Base-by-base conservation (phyloP, 2,888 invertebrate genomes). In the Petrolisthes cinctipes region DNA sequence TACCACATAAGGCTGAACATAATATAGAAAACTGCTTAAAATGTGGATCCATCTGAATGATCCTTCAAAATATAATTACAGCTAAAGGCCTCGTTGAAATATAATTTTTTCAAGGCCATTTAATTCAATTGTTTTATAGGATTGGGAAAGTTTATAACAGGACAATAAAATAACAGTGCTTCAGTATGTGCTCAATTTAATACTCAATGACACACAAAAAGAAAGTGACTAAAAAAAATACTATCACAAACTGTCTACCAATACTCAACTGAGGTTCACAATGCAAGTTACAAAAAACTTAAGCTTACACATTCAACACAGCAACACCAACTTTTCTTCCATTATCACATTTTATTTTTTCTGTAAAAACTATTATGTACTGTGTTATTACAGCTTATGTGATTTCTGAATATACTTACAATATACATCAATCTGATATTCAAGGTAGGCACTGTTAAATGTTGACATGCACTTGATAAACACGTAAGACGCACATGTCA, bases 141-240 rank as follows among this genome's bases (percentile, higher is more conserved):
- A 79, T n/a, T n/a, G 37, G 79, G n/a, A n/a, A 14, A 17, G 20
- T 9, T 61, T 82, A n/a, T 56, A 61, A 9, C 51, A 82, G 53
- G 71, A n/a, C 14, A 17, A 71, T 68, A 82, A 51, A 82, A 82
- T 66, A 82, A n/a, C n/a, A 68, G 51, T 66, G 71, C 73, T 57
- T 80, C 73, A 54, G 37, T 75, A 86, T 81, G 86, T 86, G 86
- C 86, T 86, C 81, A 81, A 86, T 86, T 86, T 86, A 86, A 86
- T 86, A 86, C 86, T 81, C 86, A 86, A 86, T 86, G 79, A 86
- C 86, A 86, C 86, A 86, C 86, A 86, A 86, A 86, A 85, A 86
- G 53, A 86, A 85, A 86, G 86, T 86, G 86, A 86, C 86, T 86
- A 86, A 86, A 86, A 83, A 83, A 86, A 86, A 17, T 86, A 86